Conservation (phyloP, 1,140 invertebrate genomes). For the Bombus huntii region DNA sequence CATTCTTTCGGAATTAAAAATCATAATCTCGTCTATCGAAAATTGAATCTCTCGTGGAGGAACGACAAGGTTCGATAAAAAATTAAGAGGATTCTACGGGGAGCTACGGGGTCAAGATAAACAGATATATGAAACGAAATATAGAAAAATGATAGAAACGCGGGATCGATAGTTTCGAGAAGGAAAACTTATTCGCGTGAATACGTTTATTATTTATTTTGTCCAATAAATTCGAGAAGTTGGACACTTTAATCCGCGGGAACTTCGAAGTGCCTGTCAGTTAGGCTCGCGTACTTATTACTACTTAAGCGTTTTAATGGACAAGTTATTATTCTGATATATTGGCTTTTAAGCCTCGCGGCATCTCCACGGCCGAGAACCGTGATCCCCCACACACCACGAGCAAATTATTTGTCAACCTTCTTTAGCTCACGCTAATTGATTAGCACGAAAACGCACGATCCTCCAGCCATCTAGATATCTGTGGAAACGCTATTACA, state of each 20-base stretch:
- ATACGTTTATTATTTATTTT: conserved; percentile 69
- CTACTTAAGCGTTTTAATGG: conserved; percentile 81
- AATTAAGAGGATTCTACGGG: neutral
- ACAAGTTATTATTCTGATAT: conserved; percentile 81
- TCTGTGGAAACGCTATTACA: neutral
- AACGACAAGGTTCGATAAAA: neutral
- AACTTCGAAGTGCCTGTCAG: conserved; percentile 77
- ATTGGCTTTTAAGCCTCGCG: conserved; percentile 73
- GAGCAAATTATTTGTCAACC: conserved; percentile 53
- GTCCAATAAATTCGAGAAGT: conserved; percentile 74
- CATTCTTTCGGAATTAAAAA: conserved; percentile 70
- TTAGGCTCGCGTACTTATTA: conserved; percentile 79
- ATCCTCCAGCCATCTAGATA: neutral
- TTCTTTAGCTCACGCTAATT: conserved; percentile 53
- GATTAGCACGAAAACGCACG: conserved; percentile 23
- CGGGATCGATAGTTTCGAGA: neutral
- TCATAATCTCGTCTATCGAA: conserved; percentile 73
- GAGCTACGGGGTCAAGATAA: no score
- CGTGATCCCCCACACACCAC: conserved; percentile 39
- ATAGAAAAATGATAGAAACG: neutral
- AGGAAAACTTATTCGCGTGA: conserved; percentile 43
- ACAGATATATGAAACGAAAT: no score
- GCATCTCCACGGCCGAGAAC: conserved; percentile 35
- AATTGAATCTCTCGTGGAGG: conserved; percentile 75
- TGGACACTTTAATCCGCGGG: conserved; percentile 79